phyloP scores from a whole-genome alignment of 2,797 vertebrate genomes.

The Poeciliopsis presidionis region DNA sequence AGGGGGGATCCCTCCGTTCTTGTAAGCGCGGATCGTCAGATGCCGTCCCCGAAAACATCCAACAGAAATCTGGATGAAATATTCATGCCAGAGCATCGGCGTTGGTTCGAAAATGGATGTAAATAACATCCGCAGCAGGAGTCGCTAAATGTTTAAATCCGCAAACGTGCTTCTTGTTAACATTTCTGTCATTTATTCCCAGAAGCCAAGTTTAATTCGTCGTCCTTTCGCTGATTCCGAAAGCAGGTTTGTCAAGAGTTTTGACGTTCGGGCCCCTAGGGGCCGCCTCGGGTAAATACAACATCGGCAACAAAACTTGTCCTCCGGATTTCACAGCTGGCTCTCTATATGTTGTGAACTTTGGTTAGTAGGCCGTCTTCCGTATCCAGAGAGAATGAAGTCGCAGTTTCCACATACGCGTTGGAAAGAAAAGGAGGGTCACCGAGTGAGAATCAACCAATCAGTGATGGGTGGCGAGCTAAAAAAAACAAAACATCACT shows the following conservation, averaged over 20 bases:
- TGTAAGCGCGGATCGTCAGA: constrained; percentile 64
- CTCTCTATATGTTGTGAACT: not conserved
- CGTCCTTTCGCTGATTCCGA: constrained; percentile 5
- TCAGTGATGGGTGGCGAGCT: not conserved
- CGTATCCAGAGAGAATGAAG: not conserved
- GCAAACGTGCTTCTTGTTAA: constrained; percentile 27
- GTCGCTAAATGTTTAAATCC: constrained; percentile 40
- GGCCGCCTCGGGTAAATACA: not conserved
- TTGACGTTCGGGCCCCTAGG: not conserved
- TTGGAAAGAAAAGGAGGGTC: not conserved
- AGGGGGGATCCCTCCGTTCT: constrained; percentile 40
- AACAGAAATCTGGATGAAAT: constrained; percentile 53
- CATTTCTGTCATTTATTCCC: constrained; percentile 32
- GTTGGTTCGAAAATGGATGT: constrained; percentile 47
- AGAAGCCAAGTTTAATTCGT: constrained; percentile 31
- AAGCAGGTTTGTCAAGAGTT: not conserved
- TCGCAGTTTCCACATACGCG: not conserved
- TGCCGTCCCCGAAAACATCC: constrained; percentile 39
- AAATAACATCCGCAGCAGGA: constrained; percentile 39
- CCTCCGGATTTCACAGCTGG: not conserved
- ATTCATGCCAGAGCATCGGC: constrained; percentile 64
- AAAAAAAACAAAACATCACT: not conserved
- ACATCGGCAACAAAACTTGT: not conserved
- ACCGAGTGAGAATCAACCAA: not conserved
- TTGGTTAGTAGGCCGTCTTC: not conserved